These are phyloP conservation scores for Pachypeltis micranthus DNA, from an alignment of 1,140 invertebrate genomes.

Conservation along the genomic window DNA sequence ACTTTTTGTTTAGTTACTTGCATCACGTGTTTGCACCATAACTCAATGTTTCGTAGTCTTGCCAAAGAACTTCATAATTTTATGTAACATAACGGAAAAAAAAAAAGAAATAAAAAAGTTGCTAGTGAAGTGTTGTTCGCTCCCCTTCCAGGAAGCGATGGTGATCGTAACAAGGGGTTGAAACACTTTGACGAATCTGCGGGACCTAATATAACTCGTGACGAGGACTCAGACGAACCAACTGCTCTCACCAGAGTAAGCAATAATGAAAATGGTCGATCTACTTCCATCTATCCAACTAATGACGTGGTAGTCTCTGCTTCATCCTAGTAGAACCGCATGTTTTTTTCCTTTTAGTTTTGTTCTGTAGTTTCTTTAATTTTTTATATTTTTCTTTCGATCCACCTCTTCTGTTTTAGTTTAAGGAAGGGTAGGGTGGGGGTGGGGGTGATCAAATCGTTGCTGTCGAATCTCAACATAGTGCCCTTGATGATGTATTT, in stretches of 20 bases:
- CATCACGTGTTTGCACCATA: too few species aligned
- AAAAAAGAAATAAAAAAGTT: too few species aligned
- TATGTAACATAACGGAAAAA: too few species aligned
- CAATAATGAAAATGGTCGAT: neutral
- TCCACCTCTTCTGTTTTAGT: too few species aligned
- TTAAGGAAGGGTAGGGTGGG: too few species aligned
- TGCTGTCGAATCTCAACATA: too few species aligned
- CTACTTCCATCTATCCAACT: neutral
- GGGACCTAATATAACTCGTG: neutral
- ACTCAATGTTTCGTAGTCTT: too few species aligned
- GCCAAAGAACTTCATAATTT: too few species aligned
- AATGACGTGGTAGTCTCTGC: neutral
- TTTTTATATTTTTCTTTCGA: neutral
- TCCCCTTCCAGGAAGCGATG: constrained; percentile 7
- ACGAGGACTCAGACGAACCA: constrained; percentile 3
- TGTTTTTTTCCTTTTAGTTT: neutral
- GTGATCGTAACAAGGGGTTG: neutral
- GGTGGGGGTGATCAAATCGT: too few species aligned
- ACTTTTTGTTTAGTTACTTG: too few species aligned
- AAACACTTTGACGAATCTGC: neutral
- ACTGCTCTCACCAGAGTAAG: neutral
- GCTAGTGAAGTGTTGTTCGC: too few species aligned
- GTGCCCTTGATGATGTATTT: too few species aligned
- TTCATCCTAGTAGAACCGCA: neutral
- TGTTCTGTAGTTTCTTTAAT: neutral